phyloP scores from a whole-genome alignment of 2,113 vertebrate genomes.

The Amphiprion ocellaris region DNA sequence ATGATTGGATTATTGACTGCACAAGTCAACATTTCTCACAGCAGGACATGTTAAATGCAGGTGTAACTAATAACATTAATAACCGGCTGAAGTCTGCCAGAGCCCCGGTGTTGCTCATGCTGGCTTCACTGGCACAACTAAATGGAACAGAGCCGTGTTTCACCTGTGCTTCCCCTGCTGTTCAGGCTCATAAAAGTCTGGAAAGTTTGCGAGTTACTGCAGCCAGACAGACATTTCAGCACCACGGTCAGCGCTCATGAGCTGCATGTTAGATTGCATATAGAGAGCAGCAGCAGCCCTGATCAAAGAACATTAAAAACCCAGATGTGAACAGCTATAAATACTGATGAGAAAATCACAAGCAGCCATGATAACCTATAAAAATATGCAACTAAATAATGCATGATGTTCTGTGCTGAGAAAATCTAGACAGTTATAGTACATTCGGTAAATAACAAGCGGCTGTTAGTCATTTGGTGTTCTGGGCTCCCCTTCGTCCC shows the following conservation, averaged over 20 bases:
- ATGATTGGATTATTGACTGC: conserved; percentile 36
- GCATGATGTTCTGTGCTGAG: conserved; percentile 47
- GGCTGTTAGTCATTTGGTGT: conserved; percentile 55
- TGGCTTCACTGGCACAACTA: conserved; percentile 27
- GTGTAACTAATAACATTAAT: conserved; percentile 48
- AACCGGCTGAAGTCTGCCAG: conserved; percentile 35
- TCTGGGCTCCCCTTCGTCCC: conserved; percentile 26
- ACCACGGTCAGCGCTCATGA: conserved; percentile 39
- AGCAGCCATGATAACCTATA: conserved; percentile 15
- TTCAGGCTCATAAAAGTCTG: conserved; percentile 18
- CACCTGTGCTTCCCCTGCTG: conserved; percentile 15
- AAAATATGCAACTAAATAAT: conserved; percentile 61
- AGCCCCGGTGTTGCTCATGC: conserved; percentile 15
- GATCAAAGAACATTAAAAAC: conserved; percentile 41
- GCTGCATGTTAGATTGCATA: not conserved
- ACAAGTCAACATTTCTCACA: conserved; percentile 40
- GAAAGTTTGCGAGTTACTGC: conserved; percentile 20
- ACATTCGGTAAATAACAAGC: conserved; percentile 59
- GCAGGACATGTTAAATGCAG: conserved; percentile 46
- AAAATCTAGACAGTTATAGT: conserved; percentile 33
- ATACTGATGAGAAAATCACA: conserved; percentile 49
- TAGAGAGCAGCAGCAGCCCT: not conserved
- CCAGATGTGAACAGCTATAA: conserved; percentile 49
- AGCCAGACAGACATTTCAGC: conserved; percentile 39
- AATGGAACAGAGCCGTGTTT: conserved; percentile 25